Evolutionary conservation across 2,113 vertebrate genomes (phyloP), one percentile per base, ranked within the genome.

Genomic region (Nannospalax galili): DNA sequence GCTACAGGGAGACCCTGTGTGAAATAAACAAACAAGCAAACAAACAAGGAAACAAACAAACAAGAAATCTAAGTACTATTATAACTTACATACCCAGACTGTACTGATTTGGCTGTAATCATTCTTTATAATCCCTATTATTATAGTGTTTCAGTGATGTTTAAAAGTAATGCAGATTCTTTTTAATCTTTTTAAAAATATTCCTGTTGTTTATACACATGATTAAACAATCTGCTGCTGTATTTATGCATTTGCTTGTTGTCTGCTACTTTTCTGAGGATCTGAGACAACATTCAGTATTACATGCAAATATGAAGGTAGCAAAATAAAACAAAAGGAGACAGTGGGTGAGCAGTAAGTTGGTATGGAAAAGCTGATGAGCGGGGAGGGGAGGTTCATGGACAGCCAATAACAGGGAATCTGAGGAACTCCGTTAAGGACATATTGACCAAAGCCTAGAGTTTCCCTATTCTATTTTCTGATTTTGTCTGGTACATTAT

Each of bases 191-290:
- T 84, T 37, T 1, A 87, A 84, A 75, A 69, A 24, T 42, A 72
- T 80, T 64, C 90, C 37, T 64, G 40, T 8, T n/a, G 70, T 58
- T 92, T 84, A 58, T 32, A 70, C 6, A 87, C 65, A 72, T 92
- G 56, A 48, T 56, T 88, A 79, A 94, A 92, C 60, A 95, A 90
- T 75, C 86, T 88, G 81, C 40, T 80, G 16, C 28, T 95, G 16
- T 95, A 35, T 81, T 88, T 79, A 80, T n/a, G 28, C 90, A 72
- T 95, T 88, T 94, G 64, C 5, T 82, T 67, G 45, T 92, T 90
- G 80, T 87, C 48, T 87, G 37, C 40, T 90, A 32, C 26, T 82
- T 95, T 75, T 77, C 80, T 52, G 52, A 84, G 52, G 45, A 80
- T 52, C n/a, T 91, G 90, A 86, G 56, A 70, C 64, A 94, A 85